Percentiles rank a stretch among this genome's conserved stretches.
Conservation (phyloP, 2,888 invertebrate genomes). For the Hemistola chrysoprasaria region DNA sequence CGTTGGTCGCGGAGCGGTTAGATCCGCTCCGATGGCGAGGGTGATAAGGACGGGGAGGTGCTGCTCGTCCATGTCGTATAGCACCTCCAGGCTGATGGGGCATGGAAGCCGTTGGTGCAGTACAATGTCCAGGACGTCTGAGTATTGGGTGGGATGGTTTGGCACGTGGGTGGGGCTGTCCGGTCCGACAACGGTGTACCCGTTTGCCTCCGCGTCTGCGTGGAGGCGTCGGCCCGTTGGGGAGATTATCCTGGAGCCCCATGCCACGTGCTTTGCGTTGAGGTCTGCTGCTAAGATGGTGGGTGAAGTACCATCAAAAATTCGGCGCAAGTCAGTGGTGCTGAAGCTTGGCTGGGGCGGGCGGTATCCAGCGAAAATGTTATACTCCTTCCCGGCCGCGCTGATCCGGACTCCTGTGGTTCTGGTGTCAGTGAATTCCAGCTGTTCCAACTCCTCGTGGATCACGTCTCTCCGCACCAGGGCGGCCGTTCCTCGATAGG, state of each 20-base stretch:
- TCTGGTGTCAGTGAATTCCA: neutral
- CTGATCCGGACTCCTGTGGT: neutral
- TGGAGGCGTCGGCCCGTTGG: neutral
- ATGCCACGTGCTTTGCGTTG: neutral
- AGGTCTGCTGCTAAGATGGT: neutral
- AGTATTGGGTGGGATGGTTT: neutral
- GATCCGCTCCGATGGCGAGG: neutral
- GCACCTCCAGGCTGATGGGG: neutral
- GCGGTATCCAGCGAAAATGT: constrained; percentile 2
- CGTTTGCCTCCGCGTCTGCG: neutral
- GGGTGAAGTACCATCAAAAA: neutral
- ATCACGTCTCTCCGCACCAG: neutral
- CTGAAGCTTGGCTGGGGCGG: neutral
- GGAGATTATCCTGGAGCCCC: neutral
- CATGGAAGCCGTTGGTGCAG: neutral
- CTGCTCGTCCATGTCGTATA: constrained; percentile 1
- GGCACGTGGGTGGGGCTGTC: neutral
- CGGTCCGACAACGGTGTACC: neutral
- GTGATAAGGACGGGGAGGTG: constrained; percentile 4
- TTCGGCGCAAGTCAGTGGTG: neutral
- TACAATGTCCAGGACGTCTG: neutral
- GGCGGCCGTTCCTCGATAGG: neutral
- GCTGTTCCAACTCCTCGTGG: neutral
- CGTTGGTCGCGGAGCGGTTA: neutral
- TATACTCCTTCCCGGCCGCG: neutral